Conservation (phyloP, 2,797 vertebrate species). For the Valencia hispanica region DNA sequence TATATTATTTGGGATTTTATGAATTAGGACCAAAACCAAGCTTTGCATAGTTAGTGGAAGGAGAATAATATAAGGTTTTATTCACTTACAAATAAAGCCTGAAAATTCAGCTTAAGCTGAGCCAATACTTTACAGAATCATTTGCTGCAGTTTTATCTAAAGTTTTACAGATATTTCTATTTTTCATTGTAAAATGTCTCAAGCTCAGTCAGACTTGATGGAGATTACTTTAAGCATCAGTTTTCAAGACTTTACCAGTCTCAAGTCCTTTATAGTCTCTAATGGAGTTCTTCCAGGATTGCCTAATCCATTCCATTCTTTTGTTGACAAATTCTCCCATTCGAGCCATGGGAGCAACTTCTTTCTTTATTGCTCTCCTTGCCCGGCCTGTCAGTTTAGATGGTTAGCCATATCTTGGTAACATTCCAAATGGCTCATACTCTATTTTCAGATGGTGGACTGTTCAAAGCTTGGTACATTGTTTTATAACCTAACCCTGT, state of each 20-base stretch:
- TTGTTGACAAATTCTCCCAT: neutral
- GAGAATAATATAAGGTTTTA: no score
- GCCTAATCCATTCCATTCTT: no score
- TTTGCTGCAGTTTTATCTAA: neutral
- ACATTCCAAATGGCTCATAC: neutral
- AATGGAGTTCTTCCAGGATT: neutral
- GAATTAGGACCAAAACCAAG: neutral
- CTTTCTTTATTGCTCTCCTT: neutral
- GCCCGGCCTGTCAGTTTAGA: neutral
- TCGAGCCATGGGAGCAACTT: neutral
- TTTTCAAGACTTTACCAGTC: neutral
- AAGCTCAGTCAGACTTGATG: neutral
- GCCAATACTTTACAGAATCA: neutral
- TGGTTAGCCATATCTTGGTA: neutral
- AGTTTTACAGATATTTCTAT: neutral
- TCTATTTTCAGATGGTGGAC: neutral
- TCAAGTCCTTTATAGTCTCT: neutral
- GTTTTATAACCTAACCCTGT: neutral
- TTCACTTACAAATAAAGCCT: neutral
- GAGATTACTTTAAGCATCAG: neutral
- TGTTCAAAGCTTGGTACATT: neutral
- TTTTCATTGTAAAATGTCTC: neutral
- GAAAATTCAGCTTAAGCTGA: neutral
- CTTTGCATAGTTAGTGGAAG: neutral
- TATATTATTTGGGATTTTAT: neutral